Evolutionary conservation across 64 coral and sea anemone species (phyloP), one percentile per base, ranked within the genome.

Genomic region (Montipora capricornis): DNA sequence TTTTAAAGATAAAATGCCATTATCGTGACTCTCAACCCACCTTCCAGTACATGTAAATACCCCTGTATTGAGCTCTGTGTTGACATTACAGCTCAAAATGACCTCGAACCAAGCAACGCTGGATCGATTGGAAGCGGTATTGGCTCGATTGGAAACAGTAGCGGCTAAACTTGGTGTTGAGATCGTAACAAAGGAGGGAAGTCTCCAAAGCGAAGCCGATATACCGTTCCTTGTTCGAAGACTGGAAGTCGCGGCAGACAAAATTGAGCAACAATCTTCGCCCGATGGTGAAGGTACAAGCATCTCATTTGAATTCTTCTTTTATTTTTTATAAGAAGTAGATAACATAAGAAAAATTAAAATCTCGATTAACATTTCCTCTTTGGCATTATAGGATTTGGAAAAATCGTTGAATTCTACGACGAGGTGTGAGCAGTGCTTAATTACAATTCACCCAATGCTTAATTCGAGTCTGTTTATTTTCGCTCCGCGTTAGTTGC

Each of bases 211-310:
- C 15, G 51, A 84, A 61, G 81, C 92, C 19, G 92, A 94, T 77
- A 82, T 94, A 5, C 66, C 47, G 16, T 78, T 15, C 5, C 78
- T 94, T 14, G 92, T 94, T 11, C 87, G 80, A 60, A 80, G 92
- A 24, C 92, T 94, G 16, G 92, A 94, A 94, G 69, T 78, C 22
- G 92, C 75, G 29, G 87, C 87, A 3, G 87, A 46, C 26, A 94
- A 94, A 77, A 67, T 94, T 11, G 92, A 94, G 81, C 86, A 81
- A 68, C 86, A 88, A 81, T 89, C 86, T 83, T 78, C 45, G 29
- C 6, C 5, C 52, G 53, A 15, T 19, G 78, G 26, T 24, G 75
- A 53, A 57, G 92, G 78, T 94, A 66, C 20, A 76, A 11, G 15
- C 37, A 37, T 37, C 1, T 19, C 73, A 46, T 53, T 4, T 47